Conservation (phyloP, 2,888 invertebrate species). For the Anticlea derivata region DNA sequence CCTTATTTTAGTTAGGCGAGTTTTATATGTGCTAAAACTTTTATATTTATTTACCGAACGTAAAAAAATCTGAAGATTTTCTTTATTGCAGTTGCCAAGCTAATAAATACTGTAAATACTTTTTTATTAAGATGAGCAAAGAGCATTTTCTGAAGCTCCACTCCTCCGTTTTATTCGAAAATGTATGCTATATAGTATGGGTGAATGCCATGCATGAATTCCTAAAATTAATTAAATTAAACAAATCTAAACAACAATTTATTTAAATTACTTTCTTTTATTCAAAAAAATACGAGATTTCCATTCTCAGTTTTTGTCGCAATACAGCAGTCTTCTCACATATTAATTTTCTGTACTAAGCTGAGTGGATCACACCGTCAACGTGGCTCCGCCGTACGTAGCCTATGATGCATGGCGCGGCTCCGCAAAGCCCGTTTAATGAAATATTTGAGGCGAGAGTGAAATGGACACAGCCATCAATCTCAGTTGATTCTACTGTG, state of each 20-base stretch:
- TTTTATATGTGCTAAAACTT: slow-evolving; percentile 35
- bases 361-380: slow-evolving; percentile 74
- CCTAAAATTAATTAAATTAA: too few species aligned
- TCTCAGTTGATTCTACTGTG: slow-evolving; percentile 67
- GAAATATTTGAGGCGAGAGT: slow-evolving; percentile 75
- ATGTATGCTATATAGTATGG: not conserved
- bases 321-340: slow-evolving; percentile 57
- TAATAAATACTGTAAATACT: slow-evolving; percentile 12
- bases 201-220: too few species aligned
- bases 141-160: not conserved
- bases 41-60: slow-evolving; percentile 33
- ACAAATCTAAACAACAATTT: not conserved
- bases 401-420: slow-evolving; percentile 77
- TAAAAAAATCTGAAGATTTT: slow-evolving; percentile 22
- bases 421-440: slow-evolving; percentile 71
- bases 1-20: slow-evolving; percentile 51
- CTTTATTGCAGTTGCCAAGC: slow-evolving; percentile 14
- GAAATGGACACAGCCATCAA: slow-evolving; percentile 72
- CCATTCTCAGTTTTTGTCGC: slow-evolving; percentile 46
- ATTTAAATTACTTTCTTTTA: not conserved
- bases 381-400: slow-evolving; percentile 63
- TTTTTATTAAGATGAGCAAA: slow-evolving; percentile 9
- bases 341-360: slow-evolving; percentile 76
- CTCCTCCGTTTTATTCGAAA: not conserved
- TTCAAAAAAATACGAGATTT: slow-evolving; percentile 16